Evolutionary conservation across 2,888 invertebrate genomes (phyloP), one percentile per base, ranked within the genome.

Genomic region (Hirtodrosophila trivittata): DNA sequence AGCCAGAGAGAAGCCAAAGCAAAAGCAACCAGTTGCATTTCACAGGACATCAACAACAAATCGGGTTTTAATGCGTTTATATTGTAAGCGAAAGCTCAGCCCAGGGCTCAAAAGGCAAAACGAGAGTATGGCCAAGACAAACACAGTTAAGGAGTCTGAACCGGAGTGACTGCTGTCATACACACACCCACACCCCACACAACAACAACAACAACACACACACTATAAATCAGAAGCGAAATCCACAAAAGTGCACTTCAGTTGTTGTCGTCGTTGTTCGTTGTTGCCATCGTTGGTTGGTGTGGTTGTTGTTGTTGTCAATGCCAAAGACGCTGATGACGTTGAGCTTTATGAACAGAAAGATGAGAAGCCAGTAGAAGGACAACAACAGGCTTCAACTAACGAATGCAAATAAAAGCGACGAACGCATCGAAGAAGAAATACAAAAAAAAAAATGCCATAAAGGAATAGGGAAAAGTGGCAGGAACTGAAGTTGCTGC

Each of bases 201-300:
- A n/a, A 38, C 9, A 7, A 38, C 18, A 3, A 21, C 5, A 21
- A 3, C 2, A 3, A 46, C 13, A 47, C 10, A 30, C 14, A 56
- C 47, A 33, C 46, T 21, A 74, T 43, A 86, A 74, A 82, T 85
- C 85, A 71, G 47, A 64, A 65, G 60, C 57, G 67, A 77, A 84
- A 81, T 77, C 77, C 76, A 59, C 70, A 70, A 68, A 85, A 78
- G 81, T 81, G 85, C 81, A 85, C 85, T 81, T 77, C 67, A 66
- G 65, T 58, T 65, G 51, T 38, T 45, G 47, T 42, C 39, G 55
- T 41, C 14, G 38, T 37, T 38, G 6, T 1, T 8, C 3, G 38
- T 16, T 43, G 18, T 37, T 32, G 21, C 65, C 65, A 64, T 32
- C 65, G 45, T 21, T 28, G 45, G 65, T 32, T 43, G 39, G 3